Conservation (phyloP, 2,113 vertebrate genomes). For the Actenoides hombroni region DNA sequence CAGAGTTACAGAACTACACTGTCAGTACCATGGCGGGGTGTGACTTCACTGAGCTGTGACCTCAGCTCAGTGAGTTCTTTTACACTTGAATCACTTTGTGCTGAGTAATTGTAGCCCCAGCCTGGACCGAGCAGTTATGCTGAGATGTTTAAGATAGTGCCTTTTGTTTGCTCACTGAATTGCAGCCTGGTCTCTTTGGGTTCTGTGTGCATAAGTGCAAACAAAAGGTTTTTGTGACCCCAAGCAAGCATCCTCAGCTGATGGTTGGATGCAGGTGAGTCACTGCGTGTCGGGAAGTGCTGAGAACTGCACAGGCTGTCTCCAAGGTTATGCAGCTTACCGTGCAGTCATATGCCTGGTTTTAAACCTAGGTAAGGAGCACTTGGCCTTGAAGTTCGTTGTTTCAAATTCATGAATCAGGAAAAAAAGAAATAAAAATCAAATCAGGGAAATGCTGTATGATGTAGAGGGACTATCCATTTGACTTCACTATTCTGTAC, state of each 20-base stretch:
- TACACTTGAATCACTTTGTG: background rate
- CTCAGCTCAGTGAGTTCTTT: background rate
- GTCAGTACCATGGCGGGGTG: background rate
- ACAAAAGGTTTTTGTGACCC: background rate
- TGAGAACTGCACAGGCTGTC: rapidly evolving
- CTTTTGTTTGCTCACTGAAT: background rate
- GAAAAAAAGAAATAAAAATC: background rate
- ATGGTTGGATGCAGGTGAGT: background rate
- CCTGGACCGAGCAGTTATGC: rapidly evolving
- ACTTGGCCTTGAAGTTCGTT: background rate
- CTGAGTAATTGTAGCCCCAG: background rate
- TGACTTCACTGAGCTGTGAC: background rate
- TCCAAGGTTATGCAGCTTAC: background rate
- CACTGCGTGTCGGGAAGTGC: background rate
- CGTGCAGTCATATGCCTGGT: background rate
- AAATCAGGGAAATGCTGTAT: background rate
- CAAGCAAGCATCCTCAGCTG: background rate
- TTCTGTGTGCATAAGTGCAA: background rate
- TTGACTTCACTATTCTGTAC: background rate
- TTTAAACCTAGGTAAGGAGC: background rate
- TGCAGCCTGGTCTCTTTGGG: background rate
- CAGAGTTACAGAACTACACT: background rate
- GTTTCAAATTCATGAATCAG: background rate
- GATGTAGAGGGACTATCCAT: background rate
- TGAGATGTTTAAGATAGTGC: background rate